A percentile compares a stretch with the other conserved stretches of the same genome.
These are phyloP conservation scores for Panagrolaimus sp. DNA, from an alignment of 1,140 invertebrate genomes.

Conservation along the genomic window DNA sequence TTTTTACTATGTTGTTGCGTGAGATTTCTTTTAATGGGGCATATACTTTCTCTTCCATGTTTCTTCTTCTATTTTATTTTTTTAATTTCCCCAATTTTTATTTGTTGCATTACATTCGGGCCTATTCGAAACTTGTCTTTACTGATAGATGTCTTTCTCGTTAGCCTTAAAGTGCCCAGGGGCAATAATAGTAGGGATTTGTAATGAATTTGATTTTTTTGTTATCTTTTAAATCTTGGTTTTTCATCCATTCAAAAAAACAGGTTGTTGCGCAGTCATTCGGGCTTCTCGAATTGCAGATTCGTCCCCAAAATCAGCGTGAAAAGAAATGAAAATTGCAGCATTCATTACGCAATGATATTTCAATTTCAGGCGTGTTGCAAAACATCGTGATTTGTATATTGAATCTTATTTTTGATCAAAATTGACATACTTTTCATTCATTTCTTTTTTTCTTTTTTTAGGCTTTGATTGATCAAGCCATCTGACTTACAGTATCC, in stretches of 20 bases:
- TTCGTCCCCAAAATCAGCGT: too few species aligned
- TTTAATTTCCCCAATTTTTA: too few species aligned
- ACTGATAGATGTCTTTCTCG: conserved; percentile 4
- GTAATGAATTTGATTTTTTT: not conserved
- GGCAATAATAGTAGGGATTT: too few species aligned
- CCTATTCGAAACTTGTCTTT: conserved; percentile 13
- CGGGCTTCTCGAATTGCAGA: conserved; percentile 10
- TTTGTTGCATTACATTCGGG: too few species aligned
- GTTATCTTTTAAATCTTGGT: not conserved
- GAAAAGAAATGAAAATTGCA: too few species aligned
- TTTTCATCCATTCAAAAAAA: conserved; percentile 7
- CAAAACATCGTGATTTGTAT: conserved; percentile 8
- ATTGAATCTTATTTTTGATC: conserved; percentile 4
- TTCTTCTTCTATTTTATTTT: too few species aligned
- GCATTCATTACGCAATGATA: not conserved
- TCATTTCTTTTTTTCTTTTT: not conserved
- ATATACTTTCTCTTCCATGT: too few species aligned
- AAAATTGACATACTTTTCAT: too few species aligned
- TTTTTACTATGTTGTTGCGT: too few species aligned
- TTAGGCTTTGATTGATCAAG: not conserved
- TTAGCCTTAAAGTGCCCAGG: too few species aligned
- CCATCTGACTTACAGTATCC: not conserved
- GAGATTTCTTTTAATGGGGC: too few species aligned
- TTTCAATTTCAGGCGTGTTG: conserved; percentile 10
- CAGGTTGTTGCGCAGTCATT: conserved; percentile 15